These are phyloP conservation scores for Apodemia hepburni DNA, from an alignment of 2,888 invertebrate genomes.

Conservation along the genomic window DNA sequence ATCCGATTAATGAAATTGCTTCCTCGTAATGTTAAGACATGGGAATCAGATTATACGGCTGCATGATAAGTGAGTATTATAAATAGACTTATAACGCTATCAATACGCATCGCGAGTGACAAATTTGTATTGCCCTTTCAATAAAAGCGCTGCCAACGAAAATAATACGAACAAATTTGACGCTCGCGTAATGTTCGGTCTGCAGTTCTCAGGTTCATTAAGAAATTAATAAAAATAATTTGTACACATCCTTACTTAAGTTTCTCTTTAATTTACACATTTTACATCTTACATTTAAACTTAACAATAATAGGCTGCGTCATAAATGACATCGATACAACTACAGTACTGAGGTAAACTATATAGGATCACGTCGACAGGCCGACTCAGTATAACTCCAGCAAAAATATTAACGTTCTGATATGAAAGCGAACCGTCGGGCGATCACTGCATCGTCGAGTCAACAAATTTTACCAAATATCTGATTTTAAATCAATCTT, in stretches of 20 bases:
- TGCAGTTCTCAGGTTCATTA: constrained; percentile 20
- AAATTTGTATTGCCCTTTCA: constrained; percentile 42
- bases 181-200: constrained; percentile 36
- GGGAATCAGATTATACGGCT: constrained; percentile 27
- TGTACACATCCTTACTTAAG: constrained; percentile 64
- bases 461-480: constrained; percentile 27
- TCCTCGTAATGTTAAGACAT: constrained; percentile 30
- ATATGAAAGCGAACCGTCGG: constrained; percentile 54
- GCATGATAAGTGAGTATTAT: constrained; percentile 41
- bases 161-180: constrained; percentile 42
- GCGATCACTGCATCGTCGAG: constrained; percentile 25
- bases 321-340: constrained; percentile 72
- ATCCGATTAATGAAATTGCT: constrained; percentile 39
- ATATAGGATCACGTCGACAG: constrained; percentile 60
- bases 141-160: constrained; percentile 45
- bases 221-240: constrained; percentile 54
- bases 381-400: constrained; percentile 55
- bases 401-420: constrained; percentile 53
- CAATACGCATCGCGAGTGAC: constrained; percentile 41
- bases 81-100: constrained; percentile 28
- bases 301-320: constrained; percentile 78
- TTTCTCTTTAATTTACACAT: constrained; percentile 54
- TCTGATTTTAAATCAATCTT: constrained; percentile 1
- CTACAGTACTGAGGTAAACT: constrained; percentile 76
- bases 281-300: constrained; percentile 69